Conservation (phyloP, 2,797 vertebrate species). For the Sebastes miniatus region DNA sequence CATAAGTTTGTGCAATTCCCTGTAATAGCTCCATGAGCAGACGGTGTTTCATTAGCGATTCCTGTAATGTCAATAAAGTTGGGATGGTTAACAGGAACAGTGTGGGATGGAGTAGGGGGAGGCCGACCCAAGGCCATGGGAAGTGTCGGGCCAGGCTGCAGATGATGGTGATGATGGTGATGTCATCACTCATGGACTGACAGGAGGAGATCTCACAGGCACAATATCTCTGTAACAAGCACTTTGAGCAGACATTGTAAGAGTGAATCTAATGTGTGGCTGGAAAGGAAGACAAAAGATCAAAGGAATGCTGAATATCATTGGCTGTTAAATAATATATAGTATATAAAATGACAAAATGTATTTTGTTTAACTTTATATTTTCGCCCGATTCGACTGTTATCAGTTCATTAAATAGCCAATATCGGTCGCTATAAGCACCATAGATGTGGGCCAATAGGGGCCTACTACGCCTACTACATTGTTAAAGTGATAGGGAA, state of each 20-base stretch:
- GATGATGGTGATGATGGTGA: constrained; percentile 34
- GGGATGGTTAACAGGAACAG: constrained; percentile 84
- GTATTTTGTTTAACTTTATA: neutral
- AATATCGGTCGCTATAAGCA: too few species aligned
- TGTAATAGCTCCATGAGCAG: constrained; percentile 64
- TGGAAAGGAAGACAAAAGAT: neutral
- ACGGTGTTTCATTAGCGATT: constrained; percentile 82
- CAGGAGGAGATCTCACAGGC: neutral
- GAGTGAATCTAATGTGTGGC: neutral
- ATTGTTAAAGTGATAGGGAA: too few species aligned
- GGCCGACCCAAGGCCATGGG: constrained; percentile 69
- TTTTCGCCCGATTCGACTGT: too few species aligned
- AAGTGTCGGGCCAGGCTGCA: constrained; percentile 19
- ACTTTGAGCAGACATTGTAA: neutral
- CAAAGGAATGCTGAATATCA: neutral
- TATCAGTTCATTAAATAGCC: too few species aligned
- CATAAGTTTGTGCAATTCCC: constrained; percentile 42
- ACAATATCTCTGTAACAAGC: neutral
- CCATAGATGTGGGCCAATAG: too few species aligned
- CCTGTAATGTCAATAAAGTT: constrained; percentile 83
- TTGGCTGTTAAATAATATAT: neutral
- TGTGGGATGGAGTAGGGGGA: constrained; percentile 57
- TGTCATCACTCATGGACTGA: constrained; percentile 37
- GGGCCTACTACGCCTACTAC: too few species aligned
- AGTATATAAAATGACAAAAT: neutral